Base-by-base conservation (phyloP, 2,113 vertebrate genomes). In the Trichechus manatus region DNA sequence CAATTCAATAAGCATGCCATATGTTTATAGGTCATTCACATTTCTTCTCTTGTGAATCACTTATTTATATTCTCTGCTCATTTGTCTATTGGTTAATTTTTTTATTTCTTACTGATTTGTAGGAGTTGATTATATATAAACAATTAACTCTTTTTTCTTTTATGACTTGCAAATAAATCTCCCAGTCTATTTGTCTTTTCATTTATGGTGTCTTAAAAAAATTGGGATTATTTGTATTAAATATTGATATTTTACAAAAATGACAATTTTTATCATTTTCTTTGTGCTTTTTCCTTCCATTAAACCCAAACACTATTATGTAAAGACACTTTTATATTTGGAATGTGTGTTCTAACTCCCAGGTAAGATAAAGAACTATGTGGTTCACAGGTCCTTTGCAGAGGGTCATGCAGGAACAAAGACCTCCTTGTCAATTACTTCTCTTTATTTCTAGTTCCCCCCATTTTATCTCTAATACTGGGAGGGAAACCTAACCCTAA, bases 181-280 rank as follows among this genome's bases (percentile, higher is more conserved):
- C 23, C 63, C 31, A 77, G 27, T 89, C n/a, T 68, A 17, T 78
- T 42, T 75, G 6, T 31, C 39, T 75, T 25, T 75, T 11, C 10
- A 8, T 6, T 78, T 29, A 86, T 80, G 56, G 29, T 39, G 4
- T 86, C 31, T 63, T 47, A 33, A 9, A 79, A 66, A 89, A 64
- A 66, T 74, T 86, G 22, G 25, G 20, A 19, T 86, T 89, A n/a
- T 59, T 75, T 82, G 4, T 81, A 83, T 78, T 89, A 31, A 44
- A 85, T 91, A 23, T 29, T 83, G 6, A 44, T 68, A 79, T 74
- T 61, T 94, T 85, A 91, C 59, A 17, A 83, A 95, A 70, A 86
- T 89, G 39, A 27, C 61, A 36, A 84, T 84, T 79, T 79, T 95
- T 70, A 59, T 61, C 11, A 83, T 53, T 87, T 91, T 93, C 19